Conservation (phyloP, 2,888 invertebrate genomes). For the Drosophila crucigera region DNA sequence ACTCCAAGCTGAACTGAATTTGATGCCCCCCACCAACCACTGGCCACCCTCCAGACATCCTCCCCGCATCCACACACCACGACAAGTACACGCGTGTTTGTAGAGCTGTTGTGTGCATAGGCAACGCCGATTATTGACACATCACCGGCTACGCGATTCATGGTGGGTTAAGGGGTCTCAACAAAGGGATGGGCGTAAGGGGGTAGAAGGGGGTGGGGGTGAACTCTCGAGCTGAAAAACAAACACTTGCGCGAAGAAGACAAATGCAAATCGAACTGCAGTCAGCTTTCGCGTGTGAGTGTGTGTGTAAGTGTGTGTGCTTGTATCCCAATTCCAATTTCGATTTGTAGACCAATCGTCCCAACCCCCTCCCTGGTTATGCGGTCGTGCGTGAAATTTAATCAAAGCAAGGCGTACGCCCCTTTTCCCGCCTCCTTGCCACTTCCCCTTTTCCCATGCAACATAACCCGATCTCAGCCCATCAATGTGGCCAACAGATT, state of each 20-base stretch:
- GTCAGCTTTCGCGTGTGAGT: constrained; percentile 11
- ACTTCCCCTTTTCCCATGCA: constrained; percentile 7
- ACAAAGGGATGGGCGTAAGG: neutral
- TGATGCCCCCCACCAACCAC: constrained; percentile 28
- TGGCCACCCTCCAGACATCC: neutral
- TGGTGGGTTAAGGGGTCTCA: neutral
- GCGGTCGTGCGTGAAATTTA: constrained; percentile 80
- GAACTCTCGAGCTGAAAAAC: constrained; percentile 35
- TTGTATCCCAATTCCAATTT: constrained; percentile 43
- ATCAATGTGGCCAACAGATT: constrained; percentile 75
- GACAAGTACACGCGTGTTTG: constrained; percentile 76
- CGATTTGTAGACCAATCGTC: constrained; percentile 29
- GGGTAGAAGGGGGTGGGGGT: neutral
- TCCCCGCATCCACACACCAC: constrained; percentile 2
- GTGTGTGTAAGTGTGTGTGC: neutral
- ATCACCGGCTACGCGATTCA: constrained; percentile 54
- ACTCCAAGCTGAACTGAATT: constrained; percentile 45
- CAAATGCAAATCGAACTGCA: constrained; percentile 71
- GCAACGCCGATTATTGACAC: constrained; percentile 77
- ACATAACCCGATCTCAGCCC: constrained; percentile 49
- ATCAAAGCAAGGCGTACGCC: constrained; percentile 67
- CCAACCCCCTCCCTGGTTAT: constrained; percentile 39
- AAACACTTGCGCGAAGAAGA: constrained; percentile 51
- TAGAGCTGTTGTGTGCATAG: constrained; percentile 74
- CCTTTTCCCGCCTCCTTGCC: constrained; percentile 5